Conservation (phyloP, 23 tunicate genomes). For the Halocynthia aurantium region DNA sequence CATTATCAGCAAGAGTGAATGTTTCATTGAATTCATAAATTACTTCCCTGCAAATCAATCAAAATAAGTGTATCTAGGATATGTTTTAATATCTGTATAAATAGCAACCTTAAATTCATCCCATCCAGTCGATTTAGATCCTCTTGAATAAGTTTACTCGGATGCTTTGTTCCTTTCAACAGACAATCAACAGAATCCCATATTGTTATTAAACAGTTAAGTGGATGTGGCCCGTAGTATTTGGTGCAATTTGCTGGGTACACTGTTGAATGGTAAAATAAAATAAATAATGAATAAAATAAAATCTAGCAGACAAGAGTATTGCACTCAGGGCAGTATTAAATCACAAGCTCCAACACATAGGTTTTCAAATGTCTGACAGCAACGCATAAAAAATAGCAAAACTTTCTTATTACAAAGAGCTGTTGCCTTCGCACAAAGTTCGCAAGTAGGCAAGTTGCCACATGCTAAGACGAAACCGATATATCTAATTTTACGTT, state of each 20-base stretch:
- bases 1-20: conserved; percentile 3
- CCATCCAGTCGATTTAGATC: neutral
- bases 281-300: neutral
- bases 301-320: conserved; percentile 5
- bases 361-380: neutral
- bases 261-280: neutral
- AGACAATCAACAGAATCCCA: conserved; percentile 19
- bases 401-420: too few species aligned
- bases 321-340: neutral
- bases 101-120: conserved; percentile 1
- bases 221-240: conserved; percentile 24
- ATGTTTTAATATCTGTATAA: neutral
- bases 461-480: neutral
- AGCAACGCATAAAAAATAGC: too few species aligned
- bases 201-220: conserved; percentile 19
- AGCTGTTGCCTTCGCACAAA: neutral
- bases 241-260: conserved; percentile 10
- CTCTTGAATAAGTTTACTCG: neutral
- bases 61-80: neutral
- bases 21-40: conserved; percentile 15
- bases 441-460: neutral
- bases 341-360: neutral
- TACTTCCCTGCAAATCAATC: neutral
- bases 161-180: conserved; percentile 15
- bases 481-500: neutral